phyloP scores from a whole-genome alignment of 2,113 vertebrate genomes.

The Todiramphus chloris region DNA sequence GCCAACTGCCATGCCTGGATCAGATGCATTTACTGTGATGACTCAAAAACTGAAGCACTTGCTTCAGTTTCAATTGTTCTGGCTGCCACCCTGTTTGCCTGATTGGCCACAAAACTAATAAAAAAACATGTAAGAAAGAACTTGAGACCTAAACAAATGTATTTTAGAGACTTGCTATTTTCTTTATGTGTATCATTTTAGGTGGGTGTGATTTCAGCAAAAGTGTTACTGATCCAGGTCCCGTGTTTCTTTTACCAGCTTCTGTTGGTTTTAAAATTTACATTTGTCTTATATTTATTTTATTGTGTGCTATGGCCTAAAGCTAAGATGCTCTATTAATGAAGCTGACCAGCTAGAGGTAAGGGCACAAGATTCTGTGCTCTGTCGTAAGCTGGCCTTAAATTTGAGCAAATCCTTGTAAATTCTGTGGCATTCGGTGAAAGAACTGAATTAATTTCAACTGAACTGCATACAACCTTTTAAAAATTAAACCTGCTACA shows the following conservation, averaged over 20 bases:
- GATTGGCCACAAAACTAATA: background rate
- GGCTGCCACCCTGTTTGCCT: background rate
- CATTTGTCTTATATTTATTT: background rate
- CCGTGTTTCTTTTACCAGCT: background rate
- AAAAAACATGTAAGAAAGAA: background rate
- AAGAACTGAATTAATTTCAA: conserved; percentile 44
- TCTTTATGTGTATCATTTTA: background rate
- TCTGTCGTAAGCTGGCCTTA: conserved; percentile 10
- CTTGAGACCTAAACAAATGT: background rate
- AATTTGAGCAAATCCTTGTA: conserved; percentile 10
- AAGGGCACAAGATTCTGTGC: background rate
- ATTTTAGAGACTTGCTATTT: background rate
- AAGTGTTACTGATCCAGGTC: background rate
- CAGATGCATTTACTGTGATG: background rate
- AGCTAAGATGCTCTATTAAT: background rate
- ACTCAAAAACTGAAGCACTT: background rate
- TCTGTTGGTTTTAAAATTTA: background rate
- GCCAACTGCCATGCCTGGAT: background rate
- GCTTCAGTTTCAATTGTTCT: background rate
- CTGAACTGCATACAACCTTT: conserved; percentile 29
- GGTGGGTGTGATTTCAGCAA: background rate
- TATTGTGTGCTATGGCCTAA: background rate
- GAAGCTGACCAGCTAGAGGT: background rate
- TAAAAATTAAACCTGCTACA: conserved; percentile 14
- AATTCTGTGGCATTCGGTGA: background rate